Percentiles rank a stretch among this genome's conserved stretches.
phyloP scores from a whole-genome alignment of 2,113 vertebrate genomes.

The Sakesphorus luctuosus region DNA sequence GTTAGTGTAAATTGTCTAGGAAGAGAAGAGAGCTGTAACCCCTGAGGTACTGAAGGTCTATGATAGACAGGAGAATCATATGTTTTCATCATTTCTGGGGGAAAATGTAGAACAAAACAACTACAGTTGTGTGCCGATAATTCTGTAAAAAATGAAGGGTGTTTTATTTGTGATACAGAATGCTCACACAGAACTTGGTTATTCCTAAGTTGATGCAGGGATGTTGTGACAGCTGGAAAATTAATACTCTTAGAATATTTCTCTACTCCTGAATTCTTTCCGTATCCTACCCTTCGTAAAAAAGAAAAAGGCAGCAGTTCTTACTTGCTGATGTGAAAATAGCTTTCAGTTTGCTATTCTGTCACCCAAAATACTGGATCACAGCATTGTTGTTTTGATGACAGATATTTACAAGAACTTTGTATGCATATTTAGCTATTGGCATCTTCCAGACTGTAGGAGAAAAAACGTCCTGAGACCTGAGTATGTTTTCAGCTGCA shows the following conservation, averaged over 20 bases:
- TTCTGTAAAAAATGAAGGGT: background rate
- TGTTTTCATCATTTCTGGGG: background rate
- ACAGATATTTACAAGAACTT: background rate
- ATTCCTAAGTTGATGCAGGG: background rate
- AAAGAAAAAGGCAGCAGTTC: background rate
- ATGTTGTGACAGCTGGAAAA: background rate
- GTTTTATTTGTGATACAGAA: background rate
- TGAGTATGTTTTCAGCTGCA: background rate
- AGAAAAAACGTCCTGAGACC: background rate
- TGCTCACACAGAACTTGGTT: background rate
- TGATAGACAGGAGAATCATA: background rate
- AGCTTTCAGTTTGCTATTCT: background rate
- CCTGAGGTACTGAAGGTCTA: background rate
- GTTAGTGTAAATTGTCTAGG: background rate
- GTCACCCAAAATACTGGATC: background rate
- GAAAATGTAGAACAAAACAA: background rate
- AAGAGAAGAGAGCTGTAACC: background rate
- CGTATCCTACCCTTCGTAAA: background rate
- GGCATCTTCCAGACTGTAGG: background rate
- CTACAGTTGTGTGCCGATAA: background rate
- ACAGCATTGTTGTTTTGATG: background rate
- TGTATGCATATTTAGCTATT: background rate
- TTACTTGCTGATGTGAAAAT: background rate
- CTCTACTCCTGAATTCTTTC: background rate
- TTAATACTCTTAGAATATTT: background rate